These are phyloP conservation scores for Stenotaenia linearis DNA, from an alignment of 2,888 invertebrate genomes.

Conservation along the genomic window DNA sequence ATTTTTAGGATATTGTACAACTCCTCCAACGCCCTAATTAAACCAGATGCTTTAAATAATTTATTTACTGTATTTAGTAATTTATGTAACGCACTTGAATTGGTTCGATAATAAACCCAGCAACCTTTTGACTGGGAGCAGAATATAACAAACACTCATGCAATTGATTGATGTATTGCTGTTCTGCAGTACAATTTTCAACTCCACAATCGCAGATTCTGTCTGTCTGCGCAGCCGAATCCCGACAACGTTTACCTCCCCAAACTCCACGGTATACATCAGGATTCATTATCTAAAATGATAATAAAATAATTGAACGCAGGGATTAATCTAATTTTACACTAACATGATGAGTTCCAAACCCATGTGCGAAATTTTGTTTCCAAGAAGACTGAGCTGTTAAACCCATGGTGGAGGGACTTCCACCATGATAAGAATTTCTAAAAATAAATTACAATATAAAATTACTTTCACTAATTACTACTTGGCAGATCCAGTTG, in stretches of 20 bases:
- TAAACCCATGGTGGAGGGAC: slow-evolving; percentile 71
- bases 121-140: slow-evolving; percentile 69
- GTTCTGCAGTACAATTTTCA: slow-evolving; percentile 63
- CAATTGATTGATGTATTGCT: slow-evolving; percentile 76
- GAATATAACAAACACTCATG: slow-evolving; percentile 71
- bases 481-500: neutral
- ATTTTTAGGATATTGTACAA: slow-evolving; percentile 83
- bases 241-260: neutral
- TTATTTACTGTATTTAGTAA: no score
- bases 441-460: slow-evolving; percentile 46
- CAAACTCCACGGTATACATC: slow-evolving; percentile 69
- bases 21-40: slow-evolving; percentile 78
- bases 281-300: slow-evolving; percentile 72
- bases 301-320: neutral
- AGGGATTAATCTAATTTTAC: neutral
- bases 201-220: slow-evolving; percentile 62
- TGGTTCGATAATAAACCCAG: slow-evolving; percentile 88
- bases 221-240: slow-evolving; percentile 57
- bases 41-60: no score
- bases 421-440: slow-evolving; percentile 89
- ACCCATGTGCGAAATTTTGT: slow-evolving; percentile 62
- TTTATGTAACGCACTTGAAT: slow-evolving; percentile 61
- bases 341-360: slow-evolving; percentile 74
- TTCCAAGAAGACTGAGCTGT: slow-evolving; percentile 76
- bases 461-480: neutral